A percentile compares a stretch with the other conserved stretches of the same genome.
phyloP scores from a whole-genome alignment of 2,113 vertebrate genomes.

The Mesoclemmys tuberculata region DNA sequence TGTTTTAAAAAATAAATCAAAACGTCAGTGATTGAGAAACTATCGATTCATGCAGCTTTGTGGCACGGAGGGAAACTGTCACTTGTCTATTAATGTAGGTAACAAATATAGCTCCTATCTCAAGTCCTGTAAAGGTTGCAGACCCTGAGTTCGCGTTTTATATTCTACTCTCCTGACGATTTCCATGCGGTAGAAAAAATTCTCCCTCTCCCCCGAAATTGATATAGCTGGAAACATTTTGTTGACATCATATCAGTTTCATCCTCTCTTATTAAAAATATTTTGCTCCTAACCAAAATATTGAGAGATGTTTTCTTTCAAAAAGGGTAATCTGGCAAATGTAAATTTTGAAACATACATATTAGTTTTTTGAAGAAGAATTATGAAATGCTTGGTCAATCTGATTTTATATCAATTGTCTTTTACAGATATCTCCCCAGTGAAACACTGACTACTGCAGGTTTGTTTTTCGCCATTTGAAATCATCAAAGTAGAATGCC shows the following conservation, averaged over 20 bases:
- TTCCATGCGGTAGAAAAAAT: fast-evolving
- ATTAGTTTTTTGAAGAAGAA: neutral
- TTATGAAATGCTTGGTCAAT: neutral
- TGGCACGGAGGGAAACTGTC: fast-evolving
- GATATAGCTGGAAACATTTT: neutral
- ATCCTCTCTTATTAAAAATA: neutral
- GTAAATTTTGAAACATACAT: neutral
- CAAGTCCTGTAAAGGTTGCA: neutral
- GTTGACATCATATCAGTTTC: too few relatives aligned
- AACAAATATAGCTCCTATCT: neutral
- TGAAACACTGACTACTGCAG: neutral
- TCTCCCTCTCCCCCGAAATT: fast-evolving
- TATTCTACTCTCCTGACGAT: neutral
- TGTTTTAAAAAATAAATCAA: neutral
- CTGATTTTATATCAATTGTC: neutral
- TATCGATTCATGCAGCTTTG: neutral
- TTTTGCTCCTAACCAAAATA: neutral
- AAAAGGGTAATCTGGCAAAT: fast-evolving
- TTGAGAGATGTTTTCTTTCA: neutral
- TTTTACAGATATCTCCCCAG: neutral
- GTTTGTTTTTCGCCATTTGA: neutral
- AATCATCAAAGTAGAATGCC: neutral
- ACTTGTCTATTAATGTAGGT: neutral
- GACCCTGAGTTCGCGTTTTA: neutral
- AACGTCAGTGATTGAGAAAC: neutral